Base-by-base conservation (phyloP, 1,140 invertebrate species). In the Camponotus floridanus region DNA sequence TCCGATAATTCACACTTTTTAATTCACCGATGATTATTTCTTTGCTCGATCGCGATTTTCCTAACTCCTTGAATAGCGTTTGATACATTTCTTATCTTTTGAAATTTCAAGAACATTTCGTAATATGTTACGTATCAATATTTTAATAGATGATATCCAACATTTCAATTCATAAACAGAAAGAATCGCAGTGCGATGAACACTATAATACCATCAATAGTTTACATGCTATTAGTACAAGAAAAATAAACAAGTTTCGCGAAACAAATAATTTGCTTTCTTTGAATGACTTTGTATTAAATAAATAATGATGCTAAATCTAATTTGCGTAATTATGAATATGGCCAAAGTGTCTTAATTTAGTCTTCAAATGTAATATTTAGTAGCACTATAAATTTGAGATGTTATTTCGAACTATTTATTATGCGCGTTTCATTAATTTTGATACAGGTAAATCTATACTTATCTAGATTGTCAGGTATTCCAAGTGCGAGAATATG, bases 11-110 rank as follows among this genome's bases (percentile, higher is more conserved):
- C 6, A 31, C 31, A 71, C 21, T 31, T 57, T 81, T 21, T 71
- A 36, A 71, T 39, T 81, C 48, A 67, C 39, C 13, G n/a, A 51
- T 55, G 18, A 68, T 55, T 36, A 55, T 80, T 18, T 80, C 7
- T 26, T 70, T 21, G 9, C 13, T 51, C 31, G 11, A 45, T 21
- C 18, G 39, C 15, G 31, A 67, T 13, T 45, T 39, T 80, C 21
- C 48, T 57, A 11, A 48, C 9, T 39, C 18, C 36, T 13, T 70
- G 26, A 31, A 33, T 71, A 71, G 18, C 71, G 55, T 80, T 80
- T 13, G 21, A 57, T 51, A 42, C 18, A 36, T 42, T 21, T 21
- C 0, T 42, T 26, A 6, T 4, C 61, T 78, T n/a, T n/a, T 15
- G 18, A n/a, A n/a, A n/a, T n/a, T n/a, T n/a, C n/a, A n/a, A n/a